Base-by-base conservation (phyloP, 2,888 invertebrate species). In the Cephus sareptanus region DNA sequence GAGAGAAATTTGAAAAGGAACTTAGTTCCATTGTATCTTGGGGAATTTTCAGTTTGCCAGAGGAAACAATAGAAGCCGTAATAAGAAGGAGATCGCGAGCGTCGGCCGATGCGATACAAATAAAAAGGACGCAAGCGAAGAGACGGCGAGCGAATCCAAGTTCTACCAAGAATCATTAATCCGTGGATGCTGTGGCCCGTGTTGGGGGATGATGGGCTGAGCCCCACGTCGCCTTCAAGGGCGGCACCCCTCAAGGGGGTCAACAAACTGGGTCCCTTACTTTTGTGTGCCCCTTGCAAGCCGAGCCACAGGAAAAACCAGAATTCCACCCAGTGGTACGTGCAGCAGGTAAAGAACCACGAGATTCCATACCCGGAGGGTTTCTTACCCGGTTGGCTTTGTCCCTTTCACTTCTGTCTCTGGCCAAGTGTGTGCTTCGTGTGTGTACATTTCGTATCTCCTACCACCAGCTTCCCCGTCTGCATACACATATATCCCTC, bases 141-240 rank as follows among this genome's bases (percentile, higher is more conserved):
- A 56, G 23, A 56, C 40, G 40, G 6, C 6, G 23, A 56, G 6
- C 23, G 56, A 56, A 23, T 56, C 56, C 23, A 56, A 23, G 9
- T 23, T 56, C 56, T 23, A 23, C 6, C 23, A 34, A 71, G 71
- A 34, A 71, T 34, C 80, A 86, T 85, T 80, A 78, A 81, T 80
- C 82, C 85, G 89, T 91, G 91, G 89, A 91, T 91, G 91, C 90
- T 91, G 90, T 91, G 91, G 91, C 90, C 91, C 80, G 90, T 89
- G 85, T 85, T 91, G 86, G 89, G 90, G 83, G 91, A 91, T 87
- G 91, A 90, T 84, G 91, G 91, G 89, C 90, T 91, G 83, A 89
- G 89, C 86, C 91, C 91, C 84, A 83, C 88, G 87, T 87, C 90
- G 84, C 89, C 88, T 82, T 83, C 86, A 75, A 85, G 85, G 82